Base-by-base conservation (phyloP, 1,140 invertebrate genomes). In the Theocolax elegans region DNA sequence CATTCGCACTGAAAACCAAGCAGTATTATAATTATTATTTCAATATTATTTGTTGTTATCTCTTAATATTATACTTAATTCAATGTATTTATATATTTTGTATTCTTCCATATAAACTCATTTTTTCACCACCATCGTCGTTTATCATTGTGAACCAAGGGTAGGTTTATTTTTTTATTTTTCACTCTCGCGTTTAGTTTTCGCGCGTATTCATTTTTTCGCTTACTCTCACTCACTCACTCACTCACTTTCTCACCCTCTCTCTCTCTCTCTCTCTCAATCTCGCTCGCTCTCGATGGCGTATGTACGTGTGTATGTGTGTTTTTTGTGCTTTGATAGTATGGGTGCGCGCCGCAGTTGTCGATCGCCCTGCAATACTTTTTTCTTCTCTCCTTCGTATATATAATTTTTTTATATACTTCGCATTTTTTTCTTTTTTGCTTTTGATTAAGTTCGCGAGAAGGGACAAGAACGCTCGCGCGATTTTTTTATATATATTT, bases 21-120 rank as follows among this genome's bases (percentile, higher is more conserved):
- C 86, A 81, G 74, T 86, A 84, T 85, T 80, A 78, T 72, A 77
- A 76, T 77, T 79, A 81, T 76, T 81, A 78, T 81, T 35, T 80
- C 72, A 80, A 77, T 81, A 81, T 81, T 82, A 80, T 79, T 81
- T 82, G 72, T 83, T 84, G 75, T 81, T 84, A 83, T 83, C 76
- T 79, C 81, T 83, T 82, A 83, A 80, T 79, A 78, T 78, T 83
- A 83, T 77, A 79, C 75, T 82, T 81, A 78, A 80, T 81, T 76
- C 74, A 80, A 79, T 80, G 76, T 73, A 75, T 76, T 77, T 78
- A 73, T 76, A 74, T 77, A 76, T 72, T 72, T 74, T 77, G 58
- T 80, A 77, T 78, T 76, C 70, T 74, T 79, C 71, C 71, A 79
- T 80, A 79, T 79, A 82, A 83, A 83, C 72, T 79, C 75, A 81